Evolutionary conservation across 2,888 invertebrate species (phyloP).

Genomic region (Azorinus chamasolen): DNA sequence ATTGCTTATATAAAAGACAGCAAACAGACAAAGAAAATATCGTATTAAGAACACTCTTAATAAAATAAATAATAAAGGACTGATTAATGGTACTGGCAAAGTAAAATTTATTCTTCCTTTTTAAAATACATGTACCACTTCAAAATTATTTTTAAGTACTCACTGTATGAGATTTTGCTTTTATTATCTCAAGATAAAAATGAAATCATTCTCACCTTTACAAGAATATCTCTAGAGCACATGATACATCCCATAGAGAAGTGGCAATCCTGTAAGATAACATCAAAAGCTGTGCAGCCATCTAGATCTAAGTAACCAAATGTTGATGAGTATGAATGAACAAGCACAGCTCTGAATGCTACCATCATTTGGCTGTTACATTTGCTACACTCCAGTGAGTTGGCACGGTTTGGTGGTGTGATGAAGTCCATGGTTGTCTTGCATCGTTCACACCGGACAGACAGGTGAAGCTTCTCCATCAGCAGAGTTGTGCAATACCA

Average conservation of each 20-base stretch:
- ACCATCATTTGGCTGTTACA: slow-evolving; percentile 80
- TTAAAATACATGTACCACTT: too few species aligned
- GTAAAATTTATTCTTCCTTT: too few species aligned
- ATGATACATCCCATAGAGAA: slow-evolving; percentile 84
- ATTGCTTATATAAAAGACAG: slow-evolving; percentile 1
- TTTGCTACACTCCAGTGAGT: slow-evolving; percentile 79
- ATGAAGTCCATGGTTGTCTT: slow-evolving; percentile 79
- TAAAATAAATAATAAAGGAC: too few species aligned
- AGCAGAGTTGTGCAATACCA: slow-evolving; percentile 81
- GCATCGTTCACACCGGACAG: slow-evolving; percentile 82
- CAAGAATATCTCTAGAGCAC: slow-evolving; percentile 83
- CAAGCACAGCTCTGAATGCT: slow-evolving; percentile 80
- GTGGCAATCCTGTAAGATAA: slow-evolving; percentile 83
- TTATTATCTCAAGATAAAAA: too few species aligned
- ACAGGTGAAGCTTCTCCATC: slow-evolving; percentile 77
- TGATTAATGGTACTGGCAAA: too few species aligned
- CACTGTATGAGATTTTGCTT: too few species aligned
- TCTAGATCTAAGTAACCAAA: slow-evolving; percentile 85
- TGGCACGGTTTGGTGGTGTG: slow-evolving; percentile 76
- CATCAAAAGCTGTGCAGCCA: slow-evolving; percentile 84
- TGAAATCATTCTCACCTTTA: slow-evolving; percentile 77
- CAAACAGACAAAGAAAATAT: too few species aligned
- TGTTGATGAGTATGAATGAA: slow-evolving; percentile 83
- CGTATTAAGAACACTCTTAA: too few species aligned
- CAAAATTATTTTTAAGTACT: too few species aligned